A percentile compares a stretch with the other conserved stretches of the same genome.
These are phyloP conservation scores for Cettia cetti DNA, from an alignment of 2,113 vertebrate species.

Conservation along the genomic window DNA sequence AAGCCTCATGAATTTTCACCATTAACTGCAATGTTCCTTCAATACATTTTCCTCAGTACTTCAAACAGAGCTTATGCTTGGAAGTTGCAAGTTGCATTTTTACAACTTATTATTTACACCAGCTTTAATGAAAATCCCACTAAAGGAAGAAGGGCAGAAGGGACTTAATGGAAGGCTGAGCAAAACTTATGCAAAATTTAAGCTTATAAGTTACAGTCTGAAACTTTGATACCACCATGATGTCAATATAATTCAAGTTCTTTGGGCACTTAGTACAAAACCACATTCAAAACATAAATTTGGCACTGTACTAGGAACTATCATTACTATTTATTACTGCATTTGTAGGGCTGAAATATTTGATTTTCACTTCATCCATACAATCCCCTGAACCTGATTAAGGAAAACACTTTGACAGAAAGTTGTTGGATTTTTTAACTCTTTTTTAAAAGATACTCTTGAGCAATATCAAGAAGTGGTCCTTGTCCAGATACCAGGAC, in stretches of 20 bases:
- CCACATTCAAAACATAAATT: not conserved
- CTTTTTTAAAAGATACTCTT: conserved; percentile 79
- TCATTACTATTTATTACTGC: not conserved
- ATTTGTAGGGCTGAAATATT: not conserved
- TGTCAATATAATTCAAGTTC: not conserved
- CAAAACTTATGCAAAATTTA: not conserved
- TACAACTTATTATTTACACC: not conserved
- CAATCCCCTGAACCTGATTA: not conserved
- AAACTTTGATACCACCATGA: not conserved
- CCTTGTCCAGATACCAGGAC: conserved; percentile 89
- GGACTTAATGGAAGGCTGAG: not conserved
- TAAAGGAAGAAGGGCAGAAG: not conserved
- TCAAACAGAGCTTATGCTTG: not conserved
- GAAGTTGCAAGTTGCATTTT: not conserved
- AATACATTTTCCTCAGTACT: not conserved
- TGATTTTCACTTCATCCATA: not conserved
- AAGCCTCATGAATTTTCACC: not conserved
- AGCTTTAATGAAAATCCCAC: not conserved
- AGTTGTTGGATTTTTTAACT: not conserved
- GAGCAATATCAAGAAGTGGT: conserved; percentile 82
- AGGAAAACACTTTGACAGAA: not conserved
- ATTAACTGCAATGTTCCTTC: not conserved
- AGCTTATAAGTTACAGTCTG: not conserved
- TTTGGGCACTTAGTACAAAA: not conserved
- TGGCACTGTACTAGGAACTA: not conserved